phyloP scores from a whole-genome alignment of 2,113 vertebrate genomes.

The Choloepus hoffmanni region DNA sequence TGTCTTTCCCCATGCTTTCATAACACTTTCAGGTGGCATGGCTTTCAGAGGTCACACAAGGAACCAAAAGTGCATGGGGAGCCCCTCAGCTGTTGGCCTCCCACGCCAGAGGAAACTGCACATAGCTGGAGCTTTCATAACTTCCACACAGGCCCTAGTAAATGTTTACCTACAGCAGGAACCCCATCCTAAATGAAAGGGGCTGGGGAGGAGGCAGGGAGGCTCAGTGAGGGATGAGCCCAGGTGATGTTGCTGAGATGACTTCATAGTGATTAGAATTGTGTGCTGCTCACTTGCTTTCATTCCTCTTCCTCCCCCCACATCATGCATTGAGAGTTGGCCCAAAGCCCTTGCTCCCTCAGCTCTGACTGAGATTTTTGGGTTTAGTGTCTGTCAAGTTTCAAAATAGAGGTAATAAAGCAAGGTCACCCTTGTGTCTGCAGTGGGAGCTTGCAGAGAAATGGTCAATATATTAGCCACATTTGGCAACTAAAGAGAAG shows the following conservation, averaged over 20 bases:
- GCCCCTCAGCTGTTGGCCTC: neutral
- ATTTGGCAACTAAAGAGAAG: neutral
- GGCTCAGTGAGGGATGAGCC: neutral
- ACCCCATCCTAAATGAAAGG: neutral
- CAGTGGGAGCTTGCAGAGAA: neutral
- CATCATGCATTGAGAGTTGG: neutral
- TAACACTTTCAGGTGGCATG: neutral
- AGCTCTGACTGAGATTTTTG: neutral
- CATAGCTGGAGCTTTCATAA: neutral
- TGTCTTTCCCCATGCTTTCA: neutral
- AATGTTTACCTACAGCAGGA: neutral
- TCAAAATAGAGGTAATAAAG: neutral
- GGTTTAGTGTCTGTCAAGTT: neutral
- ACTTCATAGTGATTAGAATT: neutral
- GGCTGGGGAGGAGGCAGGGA: neutral
- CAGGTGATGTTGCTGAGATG: neutral
- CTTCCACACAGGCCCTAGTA: too few relatives aligned
- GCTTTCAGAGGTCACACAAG: neutral
- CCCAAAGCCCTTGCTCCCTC: neutral
- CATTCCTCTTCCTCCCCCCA: neutral
- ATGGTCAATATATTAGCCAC: neutral
- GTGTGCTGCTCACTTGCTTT: neutral
- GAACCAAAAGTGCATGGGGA: too few relatives aligned
- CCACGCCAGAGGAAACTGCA: neutral
- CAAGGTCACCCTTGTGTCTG: neutral